Base-by-base conservation (phyloP, 2,888 invertebrate species). In the Sericinus montela region DNA sequence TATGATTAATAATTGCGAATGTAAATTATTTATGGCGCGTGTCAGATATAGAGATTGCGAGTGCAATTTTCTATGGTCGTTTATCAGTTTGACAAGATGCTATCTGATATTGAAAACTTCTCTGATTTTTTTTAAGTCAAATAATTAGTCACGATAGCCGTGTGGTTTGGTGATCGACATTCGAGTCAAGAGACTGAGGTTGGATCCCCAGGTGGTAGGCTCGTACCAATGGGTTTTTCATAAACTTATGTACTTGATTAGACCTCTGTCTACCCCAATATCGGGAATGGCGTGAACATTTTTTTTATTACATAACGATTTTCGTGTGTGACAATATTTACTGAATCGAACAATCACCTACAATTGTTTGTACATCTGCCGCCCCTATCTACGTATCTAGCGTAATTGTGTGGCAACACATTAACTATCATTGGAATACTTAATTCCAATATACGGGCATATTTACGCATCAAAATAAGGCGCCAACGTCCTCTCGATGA, bases 351-450 rank as follows among this genome's bases (percentile, higher is more conserved):
- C 40, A 14, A 6, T 25, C 25, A 15, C n/a, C 40, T 30, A 42
- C 28, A 43, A 39, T 44, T 19, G 41, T 14, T 19, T 34, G 11
- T 35, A 51, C 75, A 75, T 75, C 75, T 75, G 75, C 64, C 68
- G 59, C 75, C 75, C 75, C 65, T 74, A 75, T 75, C 61, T n/a
- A 6, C 10, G 15, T 37, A 48, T 14, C 32, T 40, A 46, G 40
- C 40, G 34, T 19, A 34, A 42, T 42, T 36, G 32, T 45, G 38
- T 14, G 32, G 19, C 36, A 35, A 29, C 47, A 35, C 40, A 41
- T 9, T 16, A 44, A 36, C 36, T 8, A 29, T 11, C 40, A 9
- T 10, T 14, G 40, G 10, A 41, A 19, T 30, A 25, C 10, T 13
- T 3, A n/a, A n/a, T n/a, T 19, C n/a, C n/a, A 11, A 32, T 13